Evolutionary conservation across 37 sponge, comb jelly and placozoan genomes (phyloP).

Genomic region (Geodia barretti): DNA sequence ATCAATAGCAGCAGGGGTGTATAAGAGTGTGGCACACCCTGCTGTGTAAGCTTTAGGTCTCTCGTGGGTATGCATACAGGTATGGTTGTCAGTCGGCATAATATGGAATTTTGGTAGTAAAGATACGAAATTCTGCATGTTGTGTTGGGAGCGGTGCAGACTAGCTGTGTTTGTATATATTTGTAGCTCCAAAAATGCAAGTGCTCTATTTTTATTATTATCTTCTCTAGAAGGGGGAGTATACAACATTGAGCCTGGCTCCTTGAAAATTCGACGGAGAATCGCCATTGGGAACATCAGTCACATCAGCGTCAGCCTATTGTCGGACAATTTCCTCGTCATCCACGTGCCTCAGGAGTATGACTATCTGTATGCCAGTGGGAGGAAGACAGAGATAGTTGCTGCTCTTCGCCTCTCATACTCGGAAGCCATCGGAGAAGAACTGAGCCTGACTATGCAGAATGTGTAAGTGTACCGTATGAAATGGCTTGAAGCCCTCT

Average conservation of each 20-base stretch:
- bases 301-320: constrained; percentile 70
- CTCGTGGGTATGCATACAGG: too few species aligned
- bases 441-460: constrained; percentile 50
- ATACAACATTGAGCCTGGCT: constrained; percentile 61
- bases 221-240: constrained; percentile 57
- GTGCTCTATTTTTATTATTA: too few species aligned
- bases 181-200: too few species aligned
- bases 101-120: too few species aligned
- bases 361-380: constrained; percentile 81
- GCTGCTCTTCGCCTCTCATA: constrained; percentile 41
- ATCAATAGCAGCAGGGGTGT: too few species aligned
- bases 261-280: constrained; percentile 54
- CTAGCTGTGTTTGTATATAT: too few species aligned
- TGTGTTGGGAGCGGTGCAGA: too few species aligned
- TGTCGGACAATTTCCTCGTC: constrained; percentile 89
- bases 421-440: constrained; percentile 25
- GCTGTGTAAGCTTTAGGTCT: too few species aligned
- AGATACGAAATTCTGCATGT: too few species aligned
- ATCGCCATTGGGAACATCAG: constrained; percentile 69
- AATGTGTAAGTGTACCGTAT: constrained; percentile 39
- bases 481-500: too few species aligned
- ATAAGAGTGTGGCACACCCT: too few species aligned
- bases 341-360: constrained; percentile 88
- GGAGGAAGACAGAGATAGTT: constrained; percentile 66
- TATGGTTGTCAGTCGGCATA: too few species aligned